Conservation (phyloP, 2,797 vertebrate species). For the Nannoperca obscura region DNA sequence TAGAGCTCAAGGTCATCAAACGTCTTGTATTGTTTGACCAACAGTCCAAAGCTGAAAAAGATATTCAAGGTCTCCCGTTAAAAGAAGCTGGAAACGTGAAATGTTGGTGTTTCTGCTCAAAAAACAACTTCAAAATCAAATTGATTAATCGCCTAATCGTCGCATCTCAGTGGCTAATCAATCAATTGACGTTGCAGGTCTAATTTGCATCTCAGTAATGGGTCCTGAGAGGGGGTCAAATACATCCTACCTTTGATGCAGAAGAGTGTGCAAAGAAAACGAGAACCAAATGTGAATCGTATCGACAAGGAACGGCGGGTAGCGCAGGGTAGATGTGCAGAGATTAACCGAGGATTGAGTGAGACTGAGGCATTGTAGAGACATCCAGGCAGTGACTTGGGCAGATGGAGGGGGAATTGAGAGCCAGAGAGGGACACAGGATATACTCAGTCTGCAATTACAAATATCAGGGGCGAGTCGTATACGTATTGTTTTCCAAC, state of each 20-base stretch:
- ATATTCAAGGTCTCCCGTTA: background rate
- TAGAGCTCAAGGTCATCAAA: constrained; percentile 3
- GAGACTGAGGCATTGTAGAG: constrained; percentile 19
- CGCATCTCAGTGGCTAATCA: too few relatives aligned
- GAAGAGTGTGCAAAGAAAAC: background rate
- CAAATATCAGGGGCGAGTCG: constrained; percentile 32
- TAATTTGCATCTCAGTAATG: background rate
- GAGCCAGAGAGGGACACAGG: constrained; percentile 29
- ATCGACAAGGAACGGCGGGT: background rate
- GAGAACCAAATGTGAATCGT: background rate
- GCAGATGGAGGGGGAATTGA: constrained; percentile 37
- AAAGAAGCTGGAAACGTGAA: background rate
- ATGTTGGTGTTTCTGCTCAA: background rate
- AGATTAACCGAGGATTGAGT: constrained; percentile 7
- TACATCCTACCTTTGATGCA: background rate
- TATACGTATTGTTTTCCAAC: constrained; percentile 9
- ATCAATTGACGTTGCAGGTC: background rate
- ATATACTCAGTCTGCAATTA: constrained; percentile 47
- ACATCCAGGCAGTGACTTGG: constrained; percentile 25
- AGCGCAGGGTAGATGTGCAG: background rate
- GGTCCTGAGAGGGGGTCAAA: background rate
- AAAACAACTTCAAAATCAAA: background rate
- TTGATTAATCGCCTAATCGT: background rate
- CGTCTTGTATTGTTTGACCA: background rate
- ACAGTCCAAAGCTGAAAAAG: background rate